phyloP scores from a whole-genome alignment of 2,888 invertebrate genomes.

The Apamea crenata region DNA sequence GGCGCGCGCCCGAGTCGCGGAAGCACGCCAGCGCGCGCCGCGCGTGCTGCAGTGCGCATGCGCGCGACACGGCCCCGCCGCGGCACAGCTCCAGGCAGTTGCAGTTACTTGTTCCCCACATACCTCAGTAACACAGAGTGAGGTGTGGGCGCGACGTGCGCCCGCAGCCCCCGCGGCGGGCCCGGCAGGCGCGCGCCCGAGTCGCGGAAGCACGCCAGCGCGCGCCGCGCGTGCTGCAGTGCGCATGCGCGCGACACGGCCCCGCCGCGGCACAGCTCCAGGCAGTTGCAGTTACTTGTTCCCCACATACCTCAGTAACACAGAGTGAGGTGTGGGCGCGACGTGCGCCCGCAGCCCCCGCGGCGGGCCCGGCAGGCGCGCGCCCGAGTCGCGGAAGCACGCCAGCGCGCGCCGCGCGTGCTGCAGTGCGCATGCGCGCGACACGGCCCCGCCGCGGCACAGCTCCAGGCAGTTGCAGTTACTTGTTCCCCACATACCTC shows the following conservation, averaged over 20 bases:
- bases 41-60: slow-evolving; percentile 94
- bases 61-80: slow-evolving; percentile 93
- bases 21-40: slow-evolving; percentile 95
- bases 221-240: slow-evolving; percentile 93
- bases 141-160: slow-evolving; percentile 85
- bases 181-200: slow-evolving; percentile 94
- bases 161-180: slow-evolving; percentile 90
- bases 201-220: slow-evolving; percentile 95
- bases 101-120: slow-evolving; percentile 71
- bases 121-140: slow-evolving; percentile 84
- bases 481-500: slow-evolving; percentile 72
- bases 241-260: slow-evolving; percentile 93
- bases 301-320: slow-evolving; percentile 79
- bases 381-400: slow-evolving; percentile 95
- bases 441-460: slow-evolving; percentile 94
- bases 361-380: slow-evolving; percentile 95
- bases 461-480: slow-evolving; percentile 95
- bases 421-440: slow-evolving; percentile 93
- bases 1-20: slow-evolving; percentile 93
- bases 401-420: slow-evolving; percentile 94
- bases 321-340: slow-evolving; percentile 84
- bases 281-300: slow-evolving; percentile 91
- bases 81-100: slow-evolving; percentile 96
- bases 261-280: slow-evolving; percentile 96
- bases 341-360: slow-evolving; percentile 80